Conservation (phyloP, 2,113 vertebrate genomes). For the Bombycilla garrulus region DNA sequence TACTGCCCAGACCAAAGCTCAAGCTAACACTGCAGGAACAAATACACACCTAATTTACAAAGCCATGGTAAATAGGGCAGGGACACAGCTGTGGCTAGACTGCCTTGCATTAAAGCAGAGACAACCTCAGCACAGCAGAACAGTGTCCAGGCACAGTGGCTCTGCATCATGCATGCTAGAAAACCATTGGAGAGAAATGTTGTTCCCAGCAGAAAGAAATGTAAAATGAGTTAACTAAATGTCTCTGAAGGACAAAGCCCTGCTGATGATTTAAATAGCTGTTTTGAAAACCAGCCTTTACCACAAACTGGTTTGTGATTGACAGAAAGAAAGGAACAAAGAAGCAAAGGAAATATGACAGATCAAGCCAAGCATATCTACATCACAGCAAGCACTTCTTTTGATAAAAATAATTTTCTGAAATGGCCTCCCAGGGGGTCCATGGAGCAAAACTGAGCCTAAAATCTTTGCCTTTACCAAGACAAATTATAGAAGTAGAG, state of each 20-base stretch:
- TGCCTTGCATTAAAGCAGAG: background rate
- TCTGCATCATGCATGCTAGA: fast-evolving
- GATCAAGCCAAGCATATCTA: background rate
- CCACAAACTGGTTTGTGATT: background rate
- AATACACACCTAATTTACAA: conserved; percentile 34
- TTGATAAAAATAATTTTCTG: background rate
- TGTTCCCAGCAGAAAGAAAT: conserved; percentile 24
- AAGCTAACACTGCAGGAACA: conserved; percentile 18
- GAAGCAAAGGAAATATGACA: conserved; percentile 13
- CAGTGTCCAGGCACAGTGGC: background rate
- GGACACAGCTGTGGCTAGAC: background rate
- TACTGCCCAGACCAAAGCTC: conserved; percentile 4
- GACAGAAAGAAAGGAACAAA: conserved; percentile 1
- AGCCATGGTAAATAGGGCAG: background rate
- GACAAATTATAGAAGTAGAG: background rate
- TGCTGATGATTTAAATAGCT: background rate
- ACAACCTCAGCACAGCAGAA: background rate
- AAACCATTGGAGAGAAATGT: background rate
- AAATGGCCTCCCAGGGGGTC: background rate
- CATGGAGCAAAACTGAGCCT: background rate
- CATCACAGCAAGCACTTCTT: background rate
- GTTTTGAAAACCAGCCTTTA: conserved; percentile 13
- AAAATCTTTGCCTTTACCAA: background rate
- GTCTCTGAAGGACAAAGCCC: conserved; percentile 11
- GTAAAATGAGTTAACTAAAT: conserved; percentile 17